Conservation (phyloP, 2,797 vertebrate genomes). For the Myripristis murdjan region DNA sequence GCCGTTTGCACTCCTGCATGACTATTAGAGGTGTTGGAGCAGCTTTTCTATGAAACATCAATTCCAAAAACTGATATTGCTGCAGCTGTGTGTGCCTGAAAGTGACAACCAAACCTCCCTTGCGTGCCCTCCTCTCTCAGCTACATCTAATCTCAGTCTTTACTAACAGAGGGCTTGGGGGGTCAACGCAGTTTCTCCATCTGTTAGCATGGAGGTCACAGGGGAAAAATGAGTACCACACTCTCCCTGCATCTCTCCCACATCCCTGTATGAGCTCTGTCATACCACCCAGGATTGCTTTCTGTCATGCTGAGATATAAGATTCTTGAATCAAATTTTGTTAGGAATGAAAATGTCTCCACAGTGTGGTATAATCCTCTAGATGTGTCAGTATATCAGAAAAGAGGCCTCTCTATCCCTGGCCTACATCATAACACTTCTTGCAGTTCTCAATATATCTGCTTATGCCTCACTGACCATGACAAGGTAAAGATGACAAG, state of each 20-base stretch:
- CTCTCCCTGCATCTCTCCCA: slow-evolving; percentile 10
- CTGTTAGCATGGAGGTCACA: slow-evolving; percentile 23
- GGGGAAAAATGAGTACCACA: slow-evolving; percentile 19
- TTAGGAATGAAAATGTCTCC: slow-evolving; percentile 37
- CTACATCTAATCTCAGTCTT: slow-evolving; percentile 39
- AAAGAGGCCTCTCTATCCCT: slow-evolving; percentile 23
- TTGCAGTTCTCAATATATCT: slow-evolving; percentile 23
- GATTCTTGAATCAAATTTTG: slow-evolving; percentile 49
- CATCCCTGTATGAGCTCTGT: slow-evolving; percentile 38
- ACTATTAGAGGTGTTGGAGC: background rate
- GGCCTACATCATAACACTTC: background rate
- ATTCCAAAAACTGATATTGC: slow-evolving; percentile 29
- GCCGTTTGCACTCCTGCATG: background rate
- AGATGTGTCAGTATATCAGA: slow-evolving; percentile 45
- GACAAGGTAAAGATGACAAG: slow-evolving; percentile 21
- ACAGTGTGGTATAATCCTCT: slow-evolving; percentile 37
- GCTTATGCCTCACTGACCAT: slow-evolving; percentile 28
- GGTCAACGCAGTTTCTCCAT: slow-evolving; percentile 30
- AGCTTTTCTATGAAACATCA: slow-evolving; percentile 33
- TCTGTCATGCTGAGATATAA: slow-evolving; percentile 51
- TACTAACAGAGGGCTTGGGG: slow-evolving; percentile 11
- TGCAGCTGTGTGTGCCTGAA: slow-evolving; percentile 2
- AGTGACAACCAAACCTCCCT: background rate
- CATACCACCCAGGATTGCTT: slow-evolving; percentile 43
- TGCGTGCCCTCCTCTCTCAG: background rate